phyloP scores from a whole-genome alignment of 2,797 vertebrate species.

The Parauchenoglanis ngamensis region DNA sequence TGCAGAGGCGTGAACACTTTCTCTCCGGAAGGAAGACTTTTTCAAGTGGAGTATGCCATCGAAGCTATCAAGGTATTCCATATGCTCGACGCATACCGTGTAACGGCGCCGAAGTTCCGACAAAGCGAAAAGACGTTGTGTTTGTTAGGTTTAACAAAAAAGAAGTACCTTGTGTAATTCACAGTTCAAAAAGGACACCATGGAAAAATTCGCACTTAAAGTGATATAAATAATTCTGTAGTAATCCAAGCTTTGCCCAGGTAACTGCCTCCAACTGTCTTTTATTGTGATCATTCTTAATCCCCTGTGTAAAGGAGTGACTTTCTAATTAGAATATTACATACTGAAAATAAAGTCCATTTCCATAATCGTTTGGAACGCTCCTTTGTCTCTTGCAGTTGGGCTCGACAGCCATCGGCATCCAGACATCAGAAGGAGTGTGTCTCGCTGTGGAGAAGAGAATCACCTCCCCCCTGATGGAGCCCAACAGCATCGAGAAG shows the following conservation, averaged over 20 bases:
- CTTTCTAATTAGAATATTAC: neutral
- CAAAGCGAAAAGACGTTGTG: too few species aligned
- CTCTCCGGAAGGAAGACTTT: slow-evolving; percentile 96
- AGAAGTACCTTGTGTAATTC: neutral
- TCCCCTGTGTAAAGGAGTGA: neutral
- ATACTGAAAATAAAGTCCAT: neutral
- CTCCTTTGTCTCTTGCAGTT: slow-evolving; percentile 71
- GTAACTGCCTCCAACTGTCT: neutral
- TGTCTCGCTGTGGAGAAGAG: slow-evolving; percentile 98
- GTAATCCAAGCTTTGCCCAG: neutral
- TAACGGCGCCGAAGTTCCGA: neutral
- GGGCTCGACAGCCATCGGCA: slow-evolving; percentile 97
- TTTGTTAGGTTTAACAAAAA: neutral
- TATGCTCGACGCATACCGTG: neutral
- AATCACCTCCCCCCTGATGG: slow-evolving; percentile 98
- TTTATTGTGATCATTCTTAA: neutral
- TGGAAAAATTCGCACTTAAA: neutral
- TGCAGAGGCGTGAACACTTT: slow-evolving; percentile 96
- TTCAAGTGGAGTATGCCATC: slow-evolving; percentile 99
- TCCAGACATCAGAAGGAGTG: slow-evolving; percentile 95
- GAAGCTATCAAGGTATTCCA: slow-evolving; percentile 93
- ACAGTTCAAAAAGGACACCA: neutral
- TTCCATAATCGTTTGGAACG: neutral
- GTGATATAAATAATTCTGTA: neutral
- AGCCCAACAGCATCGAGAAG: slow-evolving; percentile 98